Evolutionary conservation across 2,797 vertebrate species (phyloP).

Genomic region (Numenius phaeopus): DNA sequence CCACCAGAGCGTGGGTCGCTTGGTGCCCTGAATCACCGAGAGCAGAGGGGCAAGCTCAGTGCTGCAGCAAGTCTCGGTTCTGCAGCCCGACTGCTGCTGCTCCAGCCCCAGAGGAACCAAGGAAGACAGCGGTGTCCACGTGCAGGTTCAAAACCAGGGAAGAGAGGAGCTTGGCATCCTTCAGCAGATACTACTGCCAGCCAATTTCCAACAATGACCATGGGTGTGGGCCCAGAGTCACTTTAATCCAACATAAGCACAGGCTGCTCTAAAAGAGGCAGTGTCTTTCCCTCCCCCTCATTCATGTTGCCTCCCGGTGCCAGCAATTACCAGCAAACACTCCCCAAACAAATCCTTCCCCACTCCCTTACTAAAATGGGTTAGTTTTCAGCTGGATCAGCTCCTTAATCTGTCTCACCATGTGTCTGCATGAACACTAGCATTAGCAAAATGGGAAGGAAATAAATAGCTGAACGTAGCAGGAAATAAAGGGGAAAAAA

Average conservation of each 20-base stretch:
- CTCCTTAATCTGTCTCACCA: conserved; percentile 60
- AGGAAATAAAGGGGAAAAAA: not conserved
- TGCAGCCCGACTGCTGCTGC: not conserved
- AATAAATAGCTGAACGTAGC: conserved; percentile 32
- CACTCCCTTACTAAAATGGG: conserved; percentile 25
- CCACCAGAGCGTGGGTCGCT: not conserved
- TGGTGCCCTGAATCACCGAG: not conserved
- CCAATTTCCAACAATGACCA: not conserved
- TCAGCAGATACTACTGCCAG: not conserved
- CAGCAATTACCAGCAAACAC: not conserved
- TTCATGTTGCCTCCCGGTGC: not conserved
- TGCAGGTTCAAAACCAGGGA: not conserved
- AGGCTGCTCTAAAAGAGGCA: conserved; percentile 5
- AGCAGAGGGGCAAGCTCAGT: not conserved
- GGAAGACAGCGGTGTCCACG: not conserved
- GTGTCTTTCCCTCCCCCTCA: not conserved
- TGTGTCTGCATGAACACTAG: conserved; percentile 23
- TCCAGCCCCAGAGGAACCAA: not conserved
- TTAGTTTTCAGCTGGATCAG: conserved; percentile 61
- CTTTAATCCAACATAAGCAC: not conserved
- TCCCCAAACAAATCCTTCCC: conserved; percentile 35
- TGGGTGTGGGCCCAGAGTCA: not conserved
- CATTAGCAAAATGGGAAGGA: conserved; percentile 52
- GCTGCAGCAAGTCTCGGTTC: not conserved
- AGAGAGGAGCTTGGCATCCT: not conserved